Conservation (phyloP, 2,888 invertebrate genomes). For the Odontocolon sp. region DNA sequence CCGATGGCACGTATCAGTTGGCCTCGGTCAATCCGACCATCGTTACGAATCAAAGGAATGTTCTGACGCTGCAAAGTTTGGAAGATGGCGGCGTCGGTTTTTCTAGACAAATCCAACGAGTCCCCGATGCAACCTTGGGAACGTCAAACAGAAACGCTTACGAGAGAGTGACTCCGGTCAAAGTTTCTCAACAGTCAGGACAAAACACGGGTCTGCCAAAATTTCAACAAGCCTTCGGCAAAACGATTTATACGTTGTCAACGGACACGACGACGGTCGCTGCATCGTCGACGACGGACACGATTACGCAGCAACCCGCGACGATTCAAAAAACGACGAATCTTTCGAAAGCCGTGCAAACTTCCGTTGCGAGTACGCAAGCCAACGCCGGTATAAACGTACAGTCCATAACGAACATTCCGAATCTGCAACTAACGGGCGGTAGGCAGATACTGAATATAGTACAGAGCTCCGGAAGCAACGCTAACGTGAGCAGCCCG, state of each 20-base stretch:
- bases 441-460: constrained; percentile 76
- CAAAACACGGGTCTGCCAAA: constrained; percentile 84
- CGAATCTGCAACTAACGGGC: constrained; percentile 72
- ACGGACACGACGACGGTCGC: constrained; percentile 62
- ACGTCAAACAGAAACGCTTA: constrained; percentile 67
- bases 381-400: constrained; percentile 70
- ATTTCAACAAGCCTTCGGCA: constrained; percentile 91
- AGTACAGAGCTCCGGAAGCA: constrained; percentile 73
- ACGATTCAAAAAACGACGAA: constrained; percentile 71
- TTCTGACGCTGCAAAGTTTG: constrained; percentile 73
- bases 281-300: constrained; percentile 64
- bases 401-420: constrained; percentile 75
- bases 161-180: constrained; percentile 69
- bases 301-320: constrained; percentile 65
- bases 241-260: constrained; percentile 83
- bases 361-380: constrained; percentile 72
- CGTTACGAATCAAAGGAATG: constrained; percentile 70
- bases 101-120: constrained; percentile 70
- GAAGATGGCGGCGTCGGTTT: constrained; percentile 71
- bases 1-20: constrained; percentile 77
- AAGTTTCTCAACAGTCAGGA: constrained; percentile 57
- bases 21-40: constrained; percentile 72
- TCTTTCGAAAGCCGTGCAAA: constrained; percentile 80
- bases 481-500: constrained; percentile 62
- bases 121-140: constrained; percentile 51